These are phyloP conservation scores for Cantharis lateralis DNA, from an alignment of 2,888 invertebrate species.

Conservation along the genomic window DNA sequence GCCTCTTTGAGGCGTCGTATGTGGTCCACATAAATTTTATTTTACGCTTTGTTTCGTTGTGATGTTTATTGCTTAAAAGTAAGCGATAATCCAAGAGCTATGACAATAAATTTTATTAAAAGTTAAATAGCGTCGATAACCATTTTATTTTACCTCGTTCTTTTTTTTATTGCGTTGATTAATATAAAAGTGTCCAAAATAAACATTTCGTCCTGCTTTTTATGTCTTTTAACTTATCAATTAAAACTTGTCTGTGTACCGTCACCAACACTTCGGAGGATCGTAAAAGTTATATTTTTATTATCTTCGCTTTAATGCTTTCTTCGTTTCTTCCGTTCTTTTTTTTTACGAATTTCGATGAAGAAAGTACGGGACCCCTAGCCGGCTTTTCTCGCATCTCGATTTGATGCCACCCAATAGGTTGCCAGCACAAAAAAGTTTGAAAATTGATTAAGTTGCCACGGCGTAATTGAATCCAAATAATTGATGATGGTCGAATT, in stretches of 20 bases:
- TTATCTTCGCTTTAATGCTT: neutral
- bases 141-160: neutral
- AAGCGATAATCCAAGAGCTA: slow-evolving; percentile 10
- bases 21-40: slow-evolving; percentile 48
- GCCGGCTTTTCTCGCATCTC: neutral
- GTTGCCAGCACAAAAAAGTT: neutral
- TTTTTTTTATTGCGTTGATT: neutral
- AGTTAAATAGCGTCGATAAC: slow-evolving; percentile 24
- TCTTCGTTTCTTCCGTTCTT: neutral
- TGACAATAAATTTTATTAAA: slow-evolving; percentile 21
- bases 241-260: neutral
- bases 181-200: slow-evolving; percentile 1
- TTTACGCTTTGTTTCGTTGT: slow-evolving; percentile 29
- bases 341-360: too few relatives aligned
- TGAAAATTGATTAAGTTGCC: neutral
- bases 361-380: too few relatives aligned
- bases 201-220: neutral
- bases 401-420: neutral
- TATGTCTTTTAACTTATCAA: neutral
- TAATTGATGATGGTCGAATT: slow-evolving; percentile 2
- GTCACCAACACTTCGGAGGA: neutral
- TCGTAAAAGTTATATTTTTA: neutral
- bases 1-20: slow-evolving; percentile 39
- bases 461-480: neutral
- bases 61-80: slow-evolving; percentile 26